phyloP scores from a whole-genome alignment of 92 coral and sea anemone genomes.

The Heliopora coerulea region DNA sequence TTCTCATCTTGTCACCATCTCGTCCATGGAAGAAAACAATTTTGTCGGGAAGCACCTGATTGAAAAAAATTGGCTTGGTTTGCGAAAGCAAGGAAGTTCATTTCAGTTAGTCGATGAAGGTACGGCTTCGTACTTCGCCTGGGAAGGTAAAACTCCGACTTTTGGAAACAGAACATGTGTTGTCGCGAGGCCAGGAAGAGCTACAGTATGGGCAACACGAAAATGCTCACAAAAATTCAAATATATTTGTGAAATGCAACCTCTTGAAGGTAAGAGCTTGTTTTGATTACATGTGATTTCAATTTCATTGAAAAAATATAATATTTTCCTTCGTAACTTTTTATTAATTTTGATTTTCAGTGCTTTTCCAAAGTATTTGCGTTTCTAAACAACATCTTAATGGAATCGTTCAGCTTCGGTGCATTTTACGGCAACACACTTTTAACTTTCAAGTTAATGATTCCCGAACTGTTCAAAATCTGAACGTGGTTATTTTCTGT shows the following conservation, averaged over 20 bases:
- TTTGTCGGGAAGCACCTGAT: neutral
- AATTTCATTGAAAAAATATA: too few species aligned
- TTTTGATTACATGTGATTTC: neutral
- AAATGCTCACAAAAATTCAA: neutral
- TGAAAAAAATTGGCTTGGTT: neutral
- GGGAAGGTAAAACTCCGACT: neutral
- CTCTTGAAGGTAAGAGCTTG: neutral
- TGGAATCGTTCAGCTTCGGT: too few species aligned
- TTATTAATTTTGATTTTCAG: neutral
- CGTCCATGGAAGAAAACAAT: neutral
- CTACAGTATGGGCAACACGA: neutral
- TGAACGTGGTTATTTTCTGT: too few species aligned
- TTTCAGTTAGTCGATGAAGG: neutral
- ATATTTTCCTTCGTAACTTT: neutral
- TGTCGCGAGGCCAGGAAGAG: neutral
- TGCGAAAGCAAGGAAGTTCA: neutral
- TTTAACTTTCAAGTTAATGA: too few species aligned
- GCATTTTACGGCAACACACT: too few species aligned
- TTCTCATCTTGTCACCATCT: neutral
- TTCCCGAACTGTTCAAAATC: too few species aligned
- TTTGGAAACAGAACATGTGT: neutral
- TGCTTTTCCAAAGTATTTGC: neutral
- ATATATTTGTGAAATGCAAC: constrained; percentile 4
- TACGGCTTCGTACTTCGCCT: too few species aligned
- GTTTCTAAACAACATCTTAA: neutral